A percentile compares a stretch with the other conserved stretches of the same genome.
Evolutionary conservation across 1,140 invertebrate species (phyloP).

Genomic region (Cydia strobilella): DNA sequence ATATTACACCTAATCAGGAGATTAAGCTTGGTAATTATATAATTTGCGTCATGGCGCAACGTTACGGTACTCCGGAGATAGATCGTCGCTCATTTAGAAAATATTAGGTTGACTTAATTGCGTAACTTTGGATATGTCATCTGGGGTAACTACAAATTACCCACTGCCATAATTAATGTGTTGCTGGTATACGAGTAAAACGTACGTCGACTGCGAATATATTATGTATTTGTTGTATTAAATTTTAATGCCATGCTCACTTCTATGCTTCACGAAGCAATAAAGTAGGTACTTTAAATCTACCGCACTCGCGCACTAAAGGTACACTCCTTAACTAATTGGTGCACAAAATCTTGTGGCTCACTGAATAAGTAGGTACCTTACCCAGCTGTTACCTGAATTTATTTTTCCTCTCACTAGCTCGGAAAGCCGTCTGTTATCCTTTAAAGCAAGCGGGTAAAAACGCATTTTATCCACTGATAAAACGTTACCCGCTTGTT

Average conservation of each 20-base stretch:
- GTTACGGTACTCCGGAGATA: slow-evolving; percentile 49
- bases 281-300: slow-evolving; percentile 19
- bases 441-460: no score
- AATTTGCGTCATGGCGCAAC: slow-evolving; percentile 36
- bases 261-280: neutral
- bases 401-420: no score
- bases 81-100: slow-evolving; percentile 53
- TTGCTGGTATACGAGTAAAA: slow-evolving; percentile 4
- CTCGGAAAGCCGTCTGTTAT: no score
- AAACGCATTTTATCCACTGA: no score
- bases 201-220: neutral
- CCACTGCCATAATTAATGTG: slow-evolving; percentile 28
- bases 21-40: slow-evolving; percentile 39
- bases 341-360: slow-evolving; percentile 4
- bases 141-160: slow-evolving; percentile 49
- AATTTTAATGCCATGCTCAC: slow-evolving; percentile 3
- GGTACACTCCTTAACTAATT: slow-evolving; percentile 8
- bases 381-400: neutral
- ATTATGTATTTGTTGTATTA: slow-evolving; percentile 17
- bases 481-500: no score
- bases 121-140: slow-evolving; percentile 53
- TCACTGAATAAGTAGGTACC: neutral
- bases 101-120: slow-evolving; percentile 56
- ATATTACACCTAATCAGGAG: slow-evolving; percentile 9
- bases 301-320: slow-evolving; percentile 1